Evolutionary conservation across 2,113 vertebrate genomes (phyloP), one percentile per base, ranked within the genome.

Genomic region (Onychostoma macrolepis): DNA sequence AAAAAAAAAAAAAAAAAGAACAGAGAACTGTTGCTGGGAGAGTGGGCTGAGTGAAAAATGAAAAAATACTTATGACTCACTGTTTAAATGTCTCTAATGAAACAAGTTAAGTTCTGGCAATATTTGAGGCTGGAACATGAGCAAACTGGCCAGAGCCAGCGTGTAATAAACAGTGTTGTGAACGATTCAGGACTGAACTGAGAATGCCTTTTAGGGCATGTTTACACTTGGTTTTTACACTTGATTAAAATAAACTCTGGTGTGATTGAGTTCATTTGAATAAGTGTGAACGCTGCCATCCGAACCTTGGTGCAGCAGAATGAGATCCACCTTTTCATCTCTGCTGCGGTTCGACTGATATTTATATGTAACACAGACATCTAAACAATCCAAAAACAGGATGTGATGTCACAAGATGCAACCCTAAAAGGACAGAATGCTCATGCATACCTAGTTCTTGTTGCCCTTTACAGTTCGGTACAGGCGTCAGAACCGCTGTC

Each of bases 41-140:
- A 65, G 80, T 67, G 58, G 80, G 80, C 58, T 81, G 80, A 81
- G 80, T 81, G 58, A 45, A 81, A 15, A 58, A n/a, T n/a, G n/a
- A 3, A 81, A 81, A 81, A 30, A 81, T 38, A 45, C 41, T 43
- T 28, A 19, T 81, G 80, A 81, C 38, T 81, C 80, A 67, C 41
- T 45, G n/a, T 65, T 81, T 19, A 81, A 81, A 41, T 81, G 38
- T 28, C 2, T 45, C 7, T 65, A 81, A 30, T 67, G 36, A 81
- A 81, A 80, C 30, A 76, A 28, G 36, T 19, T n/a, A 26, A 19
- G n/a, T 65, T 45, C 15, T 81, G 79, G 36, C n/a, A 28, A 30
- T 81, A 81, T 81, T 81, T 65, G 7, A 65, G n/a, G 58, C 56
- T 81, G 15, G 41, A n/a, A n/a, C n/a, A n/a, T n/a, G n/a, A n/a